Evolutionary conservation across 2,797 vertebrate species (phyloP), one percentile per base, ranked within the genome.

Genomic region (Channa striata): DNA sequence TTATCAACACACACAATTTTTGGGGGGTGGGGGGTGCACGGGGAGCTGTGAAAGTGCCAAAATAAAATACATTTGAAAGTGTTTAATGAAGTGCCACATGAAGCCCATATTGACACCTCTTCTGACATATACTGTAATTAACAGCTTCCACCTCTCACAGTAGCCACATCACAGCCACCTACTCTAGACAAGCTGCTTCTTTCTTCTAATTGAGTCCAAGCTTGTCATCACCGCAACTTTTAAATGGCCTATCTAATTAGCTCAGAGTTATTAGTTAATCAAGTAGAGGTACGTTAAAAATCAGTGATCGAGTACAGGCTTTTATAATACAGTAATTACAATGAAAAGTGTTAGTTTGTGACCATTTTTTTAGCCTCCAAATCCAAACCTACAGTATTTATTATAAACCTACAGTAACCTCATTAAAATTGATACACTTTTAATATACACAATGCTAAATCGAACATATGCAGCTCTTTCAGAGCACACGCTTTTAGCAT

Each of bases 41-140:
- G 19, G 16, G 14, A 30, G 44, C 34, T 50, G 8, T 6, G 3
- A 74, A 68, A 43, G 51, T 59, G 30, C 12, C 50, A 65, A 73
- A 76, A 87, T 72, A 46, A 86, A 84, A 84, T 70, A 16, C 52
- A 83, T 79, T 51, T 74, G 70, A 73, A 80, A 63, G n/a, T 36
- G 57, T 65, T 56, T 87, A 81, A 86, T 81, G 75, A 88, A 82
- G 64, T 63, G 66, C 66, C 57, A 79, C 80, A 81, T 42, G 62
- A 67, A 66, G 72, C 33, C 23, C 76, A 69, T 73, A 84, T 64
- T 85, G 81, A 87, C 92, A 91, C 87, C 82, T 85, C 83, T 68
- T 78, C 83, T 81, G 76, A 75, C 71, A 71, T 54, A 71, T 54
- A 53, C 61, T 72, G 80, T 91, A 91, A 93, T 94, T 91, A 93